Conservation (phyloP, 2,888 invertebrate species). For the Lasius fuliginosus region DNA sequence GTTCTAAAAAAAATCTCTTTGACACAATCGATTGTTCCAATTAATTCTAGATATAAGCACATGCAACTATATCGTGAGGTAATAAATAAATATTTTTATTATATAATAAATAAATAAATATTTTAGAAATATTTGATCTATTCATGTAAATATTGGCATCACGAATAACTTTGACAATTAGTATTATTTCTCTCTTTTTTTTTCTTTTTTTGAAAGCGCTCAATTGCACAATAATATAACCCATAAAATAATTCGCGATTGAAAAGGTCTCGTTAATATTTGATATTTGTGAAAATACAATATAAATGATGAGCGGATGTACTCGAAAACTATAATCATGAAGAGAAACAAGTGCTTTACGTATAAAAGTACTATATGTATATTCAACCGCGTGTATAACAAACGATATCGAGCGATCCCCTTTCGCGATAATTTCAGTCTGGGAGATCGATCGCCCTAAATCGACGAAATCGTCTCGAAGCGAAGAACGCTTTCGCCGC, state of each 20-base stretch:
- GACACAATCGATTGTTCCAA: neutral
- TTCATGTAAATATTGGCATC: neutral
- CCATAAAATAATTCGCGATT: neutral
- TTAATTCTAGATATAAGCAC: neutral
- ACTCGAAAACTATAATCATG: conserved; percentile 14
- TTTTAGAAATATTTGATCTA: neutral
- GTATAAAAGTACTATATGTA: neutral
- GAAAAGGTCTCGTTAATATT: conserved; percentile 30
- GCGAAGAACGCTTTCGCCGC: conserved; percentile 43
- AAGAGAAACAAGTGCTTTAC: conserved; percentile 21
- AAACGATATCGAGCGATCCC: conserved; percentile 40
- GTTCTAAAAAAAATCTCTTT: neutral
- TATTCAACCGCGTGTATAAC: neutral
- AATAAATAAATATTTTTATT: neutral
- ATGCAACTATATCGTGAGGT: neutral
- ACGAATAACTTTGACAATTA: neutral
- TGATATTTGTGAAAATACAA: conserved; percentile 43
- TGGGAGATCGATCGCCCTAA: conserved; percentile 34
- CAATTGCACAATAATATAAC: neutral
- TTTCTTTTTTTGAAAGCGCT: neutral
- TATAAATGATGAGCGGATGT: conserved; percentile 17
- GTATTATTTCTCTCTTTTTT: neutral
- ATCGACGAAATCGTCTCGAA: conserved; percentile 20
- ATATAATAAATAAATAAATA: neutral
- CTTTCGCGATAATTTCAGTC: conserved; percentile 33